Evolutionary conservation across 2,797 vertebrate genomes (phyloP), one percentile per base, ranked within the genome.

Genomic region (Lindbergichthys nudifrons): DNA sequence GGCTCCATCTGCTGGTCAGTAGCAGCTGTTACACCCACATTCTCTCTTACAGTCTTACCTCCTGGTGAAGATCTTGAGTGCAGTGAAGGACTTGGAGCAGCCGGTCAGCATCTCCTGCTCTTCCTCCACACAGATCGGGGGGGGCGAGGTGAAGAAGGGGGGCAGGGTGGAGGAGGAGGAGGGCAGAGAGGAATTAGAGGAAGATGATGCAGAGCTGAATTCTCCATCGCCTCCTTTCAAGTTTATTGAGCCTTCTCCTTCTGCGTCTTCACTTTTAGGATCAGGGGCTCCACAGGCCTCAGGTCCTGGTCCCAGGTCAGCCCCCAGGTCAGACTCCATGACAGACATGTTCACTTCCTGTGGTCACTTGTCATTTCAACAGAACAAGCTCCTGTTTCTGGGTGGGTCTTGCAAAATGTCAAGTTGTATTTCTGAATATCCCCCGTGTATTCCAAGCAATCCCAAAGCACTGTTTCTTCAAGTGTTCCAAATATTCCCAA

Each of bases 81-180:
- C 89, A 1, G 81, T 83, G 65, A 91, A 89, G 1, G 87, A 83
- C 72, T 71, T 87, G 65, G 89, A 88, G 81, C 87, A 90, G 48
- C 89, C 84, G 0, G 67, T 81, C 59, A 60, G 32, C 60, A 12
- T 23, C 4, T 89, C 83, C 46, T 65, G 85, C 15, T 90, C 89
- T 0, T 88, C 89, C 16, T 86, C 83, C 19, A 56, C 23, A 0
- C 50, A 42, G 21, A 26, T 1, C 0, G 71, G 32, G 1, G 71
- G 56, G 0, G 65, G 2, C 0, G 39, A 48, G 26, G 62, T 8
- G 10, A 23, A 18, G 5, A n/a, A 7, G 32, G 32, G 9, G 32
- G 12, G 53, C 1, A 42, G 3, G 11, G 46, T 18, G 30, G 79
- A 80, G 43, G 75, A 75, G 39, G 82, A 75, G 42, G 80, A 64